Base-by-base conservation (phyloP, 2,113 vertebrate genomes). In the Tachuris rubrigastra region DNA sequence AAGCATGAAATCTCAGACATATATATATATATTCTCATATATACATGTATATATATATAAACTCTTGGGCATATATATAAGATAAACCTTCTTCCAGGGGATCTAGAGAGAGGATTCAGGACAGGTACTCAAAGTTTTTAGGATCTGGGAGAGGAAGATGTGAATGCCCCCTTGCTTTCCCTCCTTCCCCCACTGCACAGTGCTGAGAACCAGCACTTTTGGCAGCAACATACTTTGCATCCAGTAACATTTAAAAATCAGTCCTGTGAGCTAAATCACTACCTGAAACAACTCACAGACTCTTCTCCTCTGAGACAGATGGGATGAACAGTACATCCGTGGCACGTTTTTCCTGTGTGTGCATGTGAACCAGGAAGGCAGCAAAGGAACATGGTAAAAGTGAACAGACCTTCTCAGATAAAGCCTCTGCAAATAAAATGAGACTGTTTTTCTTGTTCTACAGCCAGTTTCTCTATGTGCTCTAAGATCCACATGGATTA, bases 371-470 rank as follows among this genome's bases (percentile, higher is more conserved):
- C 25, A 73, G 53, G 75, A 59, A 37, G 35, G 68, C 68, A 85
- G 79, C 59, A 55, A 20, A 19, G 25, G 25, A 79, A 47, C 46
- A 12, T 8, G 4, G 23, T 44, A 58, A 17, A 81, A 90, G 35
- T 6, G 35, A 93, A 69, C 60, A 87, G 73, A 42, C 3, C 0
- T 33, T 83, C 33, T 74, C 89, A 89, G 56, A 81, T 56, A 82
- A 75, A 39, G 50, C 42, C 80, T 93, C 68, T 94, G 37, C 87
- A 92, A 93, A 87, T 68, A n/a, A 93, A 69, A 23, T 37, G 76
- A 67, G 56, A 44, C 52, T 77, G 24, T 66, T 88, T 80, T 59
- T 84, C 47, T 56, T 65, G 59, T 75, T 71, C 59, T 30, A 39
- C 46, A 52, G 55, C 59, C 75, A 83, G 31, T 67, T 93, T 86